These are phyloP conservation scores for Trissonchulus sp. DNA, from an alignment of 2,888 invertebrate species.

Conservation along the genomic window DNA sequence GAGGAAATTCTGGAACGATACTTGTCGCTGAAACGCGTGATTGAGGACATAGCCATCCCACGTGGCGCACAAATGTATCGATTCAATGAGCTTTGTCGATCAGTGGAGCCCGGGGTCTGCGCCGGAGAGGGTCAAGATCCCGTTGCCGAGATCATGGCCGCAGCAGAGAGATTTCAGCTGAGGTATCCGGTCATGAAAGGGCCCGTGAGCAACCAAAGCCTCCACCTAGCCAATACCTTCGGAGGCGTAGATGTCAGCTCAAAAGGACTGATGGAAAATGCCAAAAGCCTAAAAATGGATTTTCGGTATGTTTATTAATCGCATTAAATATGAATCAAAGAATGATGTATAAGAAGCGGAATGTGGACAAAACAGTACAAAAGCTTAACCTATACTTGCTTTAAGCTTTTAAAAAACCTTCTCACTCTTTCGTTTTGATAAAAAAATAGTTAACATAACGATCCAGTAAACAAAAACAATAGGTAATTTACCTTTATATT, in stretches of 20 bases:
- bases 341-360: too few species aligned
- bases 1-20: constrained; percentile 29
- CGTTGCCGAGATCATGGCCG: constrained; percentile 4
- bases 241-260: constrained; percentile 28
- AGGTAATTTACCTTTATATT: too few species aligned
- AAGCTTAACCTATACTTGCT: too few species aligned
- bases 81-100: constrained; percentile 24
- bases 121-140: not conserved
- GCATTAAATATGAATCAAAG: too few species aligned
- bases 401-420: too few species aligned
- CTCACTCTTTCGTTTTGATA: too few species aligned
- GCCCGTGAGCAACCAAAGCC: not conserved
- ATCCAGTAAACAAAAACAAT: too few species aligned
- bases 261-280: constrained; percentile 21
- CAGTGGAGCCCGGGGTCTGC: not conserved
- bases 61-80: not conserved
- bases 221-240: constrained; percentile 20
- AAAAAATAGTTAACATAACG: too few species aligned
- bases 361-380: too few species aligned
- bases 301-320: too few species aligned
- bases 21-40: not conserved
- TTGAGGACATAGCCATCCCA: constrained; percentile 26
- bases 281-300: constrained; percentile 27
- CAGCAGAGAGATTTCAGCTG: constrained; percentile 5
- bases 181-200: not conserved